Conservation (phyloP, 2,797 vertebrate species). For the Mormyrus proboscirostris region DNA sequence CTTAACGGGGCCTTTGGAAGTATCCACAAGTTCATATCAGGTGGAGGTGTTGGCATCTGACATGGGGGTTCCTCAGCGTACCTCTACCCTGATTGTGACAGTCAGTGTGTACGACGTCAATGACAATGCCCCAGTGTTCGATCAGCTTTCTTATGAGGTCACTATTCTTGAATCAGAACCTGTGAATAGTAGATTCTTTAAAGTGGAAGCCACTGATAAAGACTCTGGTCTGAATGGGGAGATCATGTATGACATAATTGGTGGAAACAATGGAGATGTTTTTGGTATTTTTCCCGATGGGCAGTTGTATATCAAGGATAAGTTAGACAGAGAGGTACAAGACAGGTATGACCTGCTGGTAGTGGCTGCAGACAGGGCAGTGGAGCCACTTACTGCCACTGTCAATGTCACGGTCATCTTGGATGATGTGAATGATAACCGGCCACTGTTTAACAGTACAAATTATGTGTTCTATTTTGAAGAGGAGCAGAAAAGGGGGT, state of each 20-base stretch:
- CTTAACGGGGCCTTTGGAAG: conserved; percentile 75
- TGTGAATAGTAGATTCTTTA: conserved; percentile 94
- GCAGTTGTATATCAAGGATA: conserved; percentile 88
- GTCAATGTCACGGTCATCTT: conserved; percentile 88
- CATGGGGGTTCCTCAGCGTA: conserved; percentile 79
- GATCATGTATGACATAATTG: conserved; percentile 79
- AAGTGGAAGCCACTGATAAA: conserved; percentile 84
- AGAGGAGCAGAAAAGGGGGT: conserved; percentile 82
- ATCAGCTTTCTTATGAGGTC: conserved; percentile 93
- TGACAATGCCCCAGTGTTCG: conserved; percentile 87
- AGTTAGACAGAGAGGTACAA: conserved; percentile 90
- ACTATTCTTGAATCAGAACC: conserved; percentile 84
- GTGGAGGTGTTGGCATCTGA: conserved; percentile 84
- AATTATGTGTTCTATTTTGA: conserved; percentile 93
- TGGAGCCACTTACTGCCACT: conserved; percentile 80
- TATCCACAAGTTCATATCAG: conserved; percentile 83
- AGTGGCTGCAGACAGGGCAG: conserved; percentile 81
- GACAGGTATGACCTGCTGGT: conserved; percentile 82
- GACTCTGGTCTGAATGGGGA: conserved; percentile 92
- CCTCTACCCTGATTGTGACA: conserved; percentile 78
- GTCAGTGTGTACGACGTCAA: conserved; percentile 93
- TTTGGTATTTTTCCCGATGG: conserved; percentile 97
- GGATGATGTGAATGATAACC: conserved; percentile 94
- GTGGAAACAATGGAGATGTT: conserved; percentile 79
- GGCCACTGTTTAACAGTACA: conserved; percentile 93